Conservation (phyloP, 2,113 vertebrate species). For the Phaethornis superciliosus region DNA sequence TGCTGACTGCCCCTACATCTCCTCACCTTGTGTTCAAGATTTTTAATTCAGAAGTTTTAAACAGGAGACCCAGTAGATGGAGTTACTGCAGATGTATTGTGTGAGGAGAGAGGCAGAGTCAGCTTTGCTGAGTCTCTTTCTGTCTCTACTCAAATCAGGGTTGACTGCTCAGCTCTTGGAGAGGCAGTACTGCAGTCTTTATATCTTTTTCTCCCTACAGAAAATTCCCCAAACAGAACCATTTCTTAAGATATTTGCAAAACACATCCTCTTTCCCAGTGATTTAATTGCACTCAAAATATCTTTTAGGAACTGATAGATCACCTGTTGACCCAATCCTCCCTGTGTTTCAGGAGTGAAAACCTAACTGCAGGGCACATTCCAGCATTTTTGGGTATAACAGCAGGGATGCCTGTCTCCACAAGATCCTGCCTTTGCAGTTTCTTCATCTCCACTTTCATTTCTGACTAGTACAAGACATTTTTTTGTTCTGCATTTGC, state of each 20-base stretch:
- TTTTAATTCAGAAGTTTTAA: background rate
- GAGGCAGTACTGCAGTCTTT: background rate
- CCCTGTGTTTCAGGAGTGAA: background rate
- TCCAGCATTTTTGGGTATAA: background rate
- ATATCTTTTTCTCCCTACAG: background rate
- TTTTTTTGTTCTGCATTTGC: constrained; percentile 12
- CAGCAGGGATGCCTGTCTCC: background rate
- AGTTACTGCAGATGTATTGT: background rate
- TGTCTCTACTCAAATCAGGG: background rate
- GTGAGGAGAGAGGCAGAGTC: background rate
- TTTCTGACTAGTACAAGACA: background rate
- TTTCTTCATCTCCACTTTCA: background rate
- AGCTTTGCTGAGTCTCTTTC: background rate
- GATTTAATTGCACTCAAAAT: background rate
- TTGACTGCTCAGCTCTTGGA: background rate
- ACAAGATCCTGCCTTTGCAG: background rate
- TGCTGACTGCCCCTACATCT: background rate
- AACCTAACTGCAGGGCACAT: background rate
- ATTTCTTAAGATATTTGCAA: background rate
- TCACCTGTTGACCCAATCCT: background rate
- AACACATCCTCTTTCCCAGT: background rate
- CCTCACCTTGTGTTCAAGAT: background rate
- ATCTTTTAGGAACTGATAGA: background rate
- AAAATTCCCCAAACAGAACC: background rate
- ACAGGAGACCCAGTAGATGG: background rate